Evolutionary conservation across 2,888 invertebrate species (phyloP).

Genomic region (Athalia circularis): DNA sequence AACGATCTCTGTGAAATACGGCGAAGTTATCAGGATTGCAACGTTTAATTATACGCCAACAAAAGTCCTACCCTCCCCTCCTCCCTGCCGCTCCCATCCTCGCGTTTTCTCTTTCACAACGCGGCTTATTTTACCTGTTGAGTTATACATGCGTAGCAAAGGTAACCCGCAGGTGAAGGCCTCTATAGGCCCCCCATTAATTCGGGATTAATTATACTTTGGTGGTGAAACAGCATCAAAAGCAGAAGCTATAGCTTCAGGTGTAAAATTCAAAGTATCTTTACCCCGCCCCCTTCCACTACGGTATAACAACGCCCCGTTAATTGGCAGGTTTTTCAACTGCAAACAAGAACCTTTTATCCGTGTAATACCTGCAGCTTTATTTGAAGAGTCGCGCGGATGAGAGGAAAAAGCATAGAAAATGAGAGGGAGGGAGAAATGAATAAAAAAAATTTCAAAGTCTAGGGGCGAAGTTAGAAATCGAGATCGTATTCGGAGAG

Average conservation of each 20-base stretch:
- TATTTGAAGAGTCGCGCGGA: too few relatives aligned
- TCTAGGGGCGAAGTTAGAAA: not conserved
- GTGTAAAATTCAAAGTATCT: not conserved
- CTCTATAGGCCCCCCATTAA: not conserved
- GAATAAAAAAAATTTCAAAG: not conserved
- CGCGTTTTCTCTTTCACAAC: not conserved
- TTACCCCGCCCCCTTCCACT: not conserved
- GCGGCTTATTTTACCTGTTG: too few relatives aligned
- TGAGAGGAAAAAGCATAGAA: not conserved
- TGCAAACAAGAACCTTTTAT: too few relatives aligned
- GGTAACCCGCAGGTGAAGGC: not conserved
- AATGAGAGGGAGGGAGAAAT: not conserved
- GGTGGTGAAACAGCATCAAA: not conserved
- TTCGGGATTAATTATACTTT: slow-evolving; percentile 9
- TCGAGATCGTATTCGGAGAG: not conserved
- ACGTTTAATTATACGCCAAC: not conserved
- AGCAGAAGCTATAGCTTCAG: too few relatives aligned
- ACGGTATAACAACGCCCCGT: too few relatives aligned
- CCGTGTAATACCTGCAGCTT: too few relatives aligned
- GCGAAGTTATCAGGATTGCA: slow-evolving; percentile 16
- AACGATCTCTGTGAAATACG: not conserved
- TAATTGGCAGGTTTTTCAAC: too few relatives aligned
- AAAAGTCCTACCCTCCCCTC: not conserved
- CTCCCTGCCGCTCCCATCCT: not conserved
- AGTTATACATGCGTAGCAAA: too few relatives aligned